Percentiles rank a stretch among this genome's conserved stretches.
These are phyloP conservation scores for Sinosuthora webbiana DNA, from an alignment of 2,113 vertebrate species.

Conservation along the genomic window DNA sequence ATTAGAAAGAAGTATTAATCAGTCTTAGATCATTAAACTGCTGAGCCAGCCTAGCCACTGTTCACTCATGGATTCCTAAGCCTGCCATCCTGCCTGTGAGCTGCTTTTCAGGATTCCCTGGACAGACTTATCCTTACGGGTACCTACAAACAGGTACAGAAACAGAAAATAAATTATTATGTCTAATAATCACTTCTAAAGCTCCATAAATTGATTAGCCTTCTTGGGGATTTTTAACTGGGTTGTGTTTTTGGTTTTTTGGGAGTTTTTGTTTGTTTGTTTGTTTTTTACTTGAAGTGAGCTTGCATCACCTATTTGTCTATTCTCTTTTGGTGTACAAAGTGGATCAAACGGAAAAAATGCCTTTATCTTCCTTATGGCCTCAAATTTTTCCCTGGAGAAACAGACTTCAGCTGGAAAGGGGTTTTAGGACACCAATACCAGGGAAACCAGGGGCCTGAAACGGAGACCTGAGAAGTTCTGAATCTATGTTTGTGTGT, in stretches of 20 bases:
- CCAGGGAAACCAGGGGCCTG: background rate
- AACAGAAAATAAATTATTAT: background rate
- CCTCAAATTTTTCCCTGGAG: background rate
- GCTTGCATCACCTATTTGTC: background rate
- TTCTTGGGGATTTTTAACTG: background rate
- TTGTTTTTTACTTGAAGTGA: background rate
- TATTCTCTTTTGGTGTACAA: background rate
- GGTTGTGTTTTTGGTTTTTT: fast-evolving
- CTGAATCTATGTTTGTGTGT: background rate
- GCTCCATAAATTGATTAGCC: background rate
- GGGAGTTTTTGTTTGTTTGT: too few species aligned
- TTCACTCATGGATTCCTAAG: background rate
- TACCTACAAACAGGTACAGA: background rate
- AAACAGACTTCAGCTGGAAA: background rate
- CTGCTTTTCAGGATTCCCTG: background rate
- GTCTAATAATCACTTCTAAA: background rate
- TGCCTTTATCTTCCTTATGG: background rate
- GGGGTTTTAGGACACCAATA: background rate
- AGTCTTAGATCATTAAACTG: background rate
- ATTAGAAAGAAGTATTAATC: background rate
- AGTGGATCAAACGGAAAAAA: background rate
- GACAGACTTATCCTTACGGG: background rate
- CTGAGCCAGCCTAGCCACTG: background rate
- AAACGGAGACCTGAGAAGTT: background rate
- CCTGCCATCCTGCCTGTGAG: background rate